These are phyloP conservation scores for Notospermus geniculatus DNA, from an alignment of 1,140 invertebrate species.

Conservation along the genomic window DNA sequence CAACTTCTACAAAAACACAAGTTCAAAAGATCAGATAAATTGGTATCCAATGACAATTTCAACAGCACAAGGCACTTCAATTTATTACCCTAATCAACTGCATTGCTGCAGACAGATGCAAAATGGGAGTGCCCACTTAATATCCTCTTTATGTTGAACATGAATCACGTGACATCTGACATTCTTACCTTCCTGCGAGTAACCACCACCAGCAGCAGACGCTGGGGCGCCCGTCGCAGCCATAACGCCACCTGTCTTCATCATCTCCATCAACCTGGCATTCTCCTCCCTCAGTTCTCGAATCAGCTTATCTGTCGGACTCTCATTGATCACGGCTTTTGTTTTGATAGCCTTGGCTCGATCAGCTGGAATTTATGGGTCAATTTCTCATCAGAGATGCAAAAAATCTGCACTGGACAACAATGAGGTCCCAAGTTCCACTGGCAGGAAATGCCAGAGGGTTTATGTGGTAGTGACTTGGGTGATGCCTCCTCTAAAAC, in stretches of 20 bases:
- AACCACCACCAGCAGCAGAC: background rate
- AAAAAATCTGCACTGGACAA: background rate
- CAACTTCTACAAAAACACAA: conserved; percentile 33
- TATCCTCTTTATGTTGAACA: too few species aligned
- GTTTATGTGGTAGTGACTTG: too few species aligned
- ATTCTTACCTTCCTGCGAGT: background rate
- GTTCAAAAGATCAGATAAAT: too few species aligned
- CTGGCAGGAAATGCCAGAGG: background rate
- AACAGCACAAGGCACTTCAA: too few species aligned
- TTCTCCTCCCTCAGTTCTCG: conserved; percentile 64
- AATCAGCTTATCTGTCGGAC: conserved; percentile 62
- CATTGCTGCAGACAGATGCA: too few species aligned
- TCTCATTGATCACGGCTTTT: conserved; percentile 62
- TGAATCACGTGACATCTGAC: too few species aligned
- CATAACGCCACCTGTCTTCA: conserved; percentile 42
- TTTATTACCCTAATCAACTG: too few species aligned
- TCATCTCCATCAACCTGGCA: conserved; percentile 55
- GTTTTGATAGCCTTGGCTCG: conserved; percentile 64
- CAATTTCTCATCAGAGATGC: too few species aligned
- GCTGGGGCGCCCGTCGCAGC: conserved; percentile 11
- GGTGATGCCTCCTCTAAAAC: too few species aligned
- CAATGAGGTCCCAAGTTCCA: background rate
- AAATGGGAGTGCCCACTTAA: too few species aligned
- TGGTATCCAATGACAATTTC: too few species aligned
- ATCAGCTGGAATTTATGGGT: conserved; percentile 56